Conservation (phyloP, 2,113 vertebrate genomes). For the Lasiurus cinereus region DNA sequence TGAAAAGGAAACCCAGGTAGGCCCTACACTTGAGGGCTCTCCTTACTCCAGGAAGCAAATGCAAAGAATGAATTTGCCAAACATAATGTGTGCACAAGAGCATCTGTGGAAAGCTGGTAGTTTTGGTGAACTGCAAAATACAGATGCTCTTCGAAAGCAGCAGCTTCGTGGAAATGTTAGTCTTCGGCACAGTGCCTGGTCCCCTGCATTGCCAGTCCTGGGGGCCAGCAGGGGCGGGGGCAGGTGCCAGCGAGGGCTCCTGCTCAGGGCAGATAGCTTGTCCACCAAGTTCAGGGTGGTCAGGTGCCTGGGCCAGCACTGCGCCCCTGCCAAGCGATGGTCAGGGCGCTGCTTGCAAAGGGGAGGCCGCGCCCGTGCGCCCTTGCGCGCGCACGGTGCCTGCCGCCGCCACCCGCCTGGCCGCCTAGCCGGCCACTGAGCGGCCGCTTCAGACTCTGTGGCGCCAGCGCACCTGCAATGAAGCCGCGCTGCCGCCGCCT, state of each 20-base stretch:
- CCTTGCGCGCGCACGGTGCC: conserved; percentile 66
- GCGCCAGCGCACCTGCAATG: conserved; percentile 87
- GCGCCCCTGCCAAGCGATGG: neutral
- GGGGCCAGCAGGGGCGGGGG: neutral
- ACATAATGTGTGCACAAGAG: neutral
- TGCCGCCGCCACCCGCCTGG: conserved; percentile 61
- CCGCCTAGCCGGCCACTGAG: conserved; percentile 22
- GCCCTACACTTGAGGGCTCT: neutral
- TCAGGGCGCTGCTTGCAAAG: conserved; percentile 57
- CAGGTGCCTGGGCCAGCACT: neutral
- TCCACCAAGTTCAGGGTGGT: neutral
- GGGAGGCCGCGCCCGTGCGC: conserved; percentile 49
- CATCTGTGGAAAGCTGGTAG: neutral
- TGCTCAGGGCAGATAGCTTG: conserved; percentile 23
- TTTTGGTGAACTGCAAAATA: neutral
- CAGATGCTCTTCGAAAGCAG: neutral
- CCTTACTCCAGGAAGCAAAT: neutral
- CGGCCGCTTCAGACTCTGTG: conserved; percentile 83
- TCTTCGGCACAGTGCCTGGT: neutral
- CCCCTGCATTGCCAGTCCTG: fast-evolving
- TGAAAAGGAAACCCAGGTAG: neutral
- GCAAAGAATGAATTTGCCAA: neutral
- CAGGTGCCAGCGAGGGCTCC: conserved; percentile 27
- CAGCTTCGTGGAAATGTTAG: fast-evolving
- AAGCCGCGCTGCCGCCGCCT: conserved; percentile 72